Conservation (phyloP, 2,888 invertebrate genomes). For the Drosophila koepferae region DNA sequence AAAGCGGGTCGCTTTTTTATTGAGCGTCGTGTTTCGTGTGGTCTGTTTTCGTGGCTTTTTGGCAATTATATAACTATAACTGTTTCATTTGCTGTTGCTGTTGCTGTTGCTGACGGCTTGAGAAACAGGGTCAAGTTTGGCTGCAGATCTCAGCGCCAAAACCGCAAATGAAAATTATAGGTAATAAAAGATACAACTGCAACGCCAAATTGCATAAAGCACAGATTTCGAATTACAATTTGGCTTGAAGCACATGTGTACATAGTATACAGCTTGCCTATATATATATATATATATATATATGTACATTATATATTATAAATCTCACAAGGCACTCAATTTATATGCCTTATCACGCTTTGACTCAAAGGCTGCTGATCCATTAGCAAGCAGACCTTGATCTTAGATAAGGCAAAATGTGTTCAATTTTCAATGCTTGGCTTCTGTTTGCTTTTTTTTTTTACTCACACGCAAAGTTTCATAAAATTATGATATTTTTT, state of each 20-base stretch:
- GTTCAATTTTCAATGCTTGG: slow-evolving; percentile 15
- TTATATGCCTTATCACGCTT: slow-evolving; percentile 48
- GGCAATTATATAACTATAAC: slow-evolving; percentile 70
- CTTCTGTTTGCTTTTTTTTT: not conserved
- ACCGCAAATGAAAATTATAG: slow-evolving; percentile 46
- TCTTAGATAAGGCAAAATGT: slow-evolving; percentile 42
- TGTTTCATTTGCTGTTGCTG: too few relatives aligned
- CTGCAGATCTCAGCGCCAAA: slow-evolving; percentile 52
- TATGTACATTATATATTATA: not conserved
- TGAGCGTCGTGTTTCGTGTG: slow-evolving; percentile 30
- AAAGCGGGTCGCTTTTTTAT: slow-evolving; percentile 56
- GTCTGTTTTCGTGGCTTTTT: slow-evolving; percentile 47
- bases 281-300: not conserved
- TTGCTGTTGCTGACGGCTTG: slow-evolving; percentile 42
- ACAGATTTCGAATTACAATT: slow-evolving; percentile 15
- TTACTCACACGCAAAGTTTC: slow-evolving; percentile 39
- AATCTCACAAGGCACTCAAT: slow-evolving; percentile 23
- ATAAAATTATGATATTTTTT: slow-evolving; percentile 10
- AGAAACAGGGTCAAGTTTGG: slow-evolving; percentile 77
- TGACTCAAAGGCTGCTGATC: slow-evolving; percentile 11
- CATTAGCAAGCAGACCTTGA: slow-evolving; percentile 45
- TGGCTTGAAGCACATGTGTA: not conserved
- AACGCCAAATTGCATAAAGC: slow-evolving; percentile 27
- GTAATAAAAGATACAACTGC: slow-evolving; percentile 45
- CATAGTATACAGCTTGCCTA: not conserved